These are phyloP conservation scores for Linnaemya tessellans DNA, from an alignment of 2,888 invertebrate species.

Conservation along the genomic window DNA sequence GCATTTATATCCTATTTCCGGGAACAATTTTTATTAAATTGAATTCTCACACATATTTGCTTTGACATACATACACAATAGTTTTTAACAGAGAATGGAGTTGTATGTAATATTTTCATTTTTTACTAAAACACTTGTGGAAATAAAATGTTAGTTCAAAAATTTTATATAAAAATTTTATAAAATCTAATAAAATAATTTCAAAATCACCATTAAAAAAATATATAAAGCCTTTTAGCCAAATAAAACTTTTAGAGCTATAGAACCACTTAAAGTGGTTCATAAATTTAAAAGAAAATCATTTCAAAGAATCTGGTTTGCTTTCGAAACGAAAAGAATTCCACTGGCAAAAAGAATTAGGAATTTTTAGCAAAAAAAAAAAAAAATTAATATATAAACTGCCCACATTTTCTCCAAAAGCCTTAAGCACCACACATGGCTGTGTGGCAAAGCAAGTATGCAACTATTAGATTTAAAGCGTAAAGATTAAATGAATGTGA, in stretches of 20 bases:
- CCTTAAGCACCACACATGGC: not conserved
- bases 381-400: not conserved
- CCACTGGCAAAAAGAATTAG: not conserved
- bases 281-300: constrained; percentile 26
- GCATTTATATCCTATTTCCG: no score
- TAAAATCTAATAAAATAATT: constrained; percentile 55
- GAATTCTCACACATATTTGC: no score
- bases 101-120: no score
- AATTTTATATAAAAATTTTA: no score
- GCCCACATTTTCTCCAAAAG: constrained; percentile 32
- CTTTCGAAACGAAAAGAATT: not conserved
- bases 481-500: constrained; percentile 38
- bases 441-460: not conserved
- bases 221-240: not conserved
- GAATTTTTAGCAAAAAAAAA: not conserved
- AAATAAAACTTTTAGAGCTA: constrained; percentile 1
- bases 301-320: constrained; percentile 17
- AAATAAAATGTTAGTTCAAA: no score
- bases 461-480: constrained; percentile 41
- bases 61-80: no score
- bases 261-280: not conserved
- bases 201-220: constrained; percentile 40
- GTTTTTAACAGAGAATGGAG: no score
- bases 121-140: no score
- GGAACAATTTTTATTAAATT: no score